These are phyloP conservation scores for Eira barbara DNA, from an alignment of 2,113 vertebrate species.

Conservation along the genomic window DNA sequence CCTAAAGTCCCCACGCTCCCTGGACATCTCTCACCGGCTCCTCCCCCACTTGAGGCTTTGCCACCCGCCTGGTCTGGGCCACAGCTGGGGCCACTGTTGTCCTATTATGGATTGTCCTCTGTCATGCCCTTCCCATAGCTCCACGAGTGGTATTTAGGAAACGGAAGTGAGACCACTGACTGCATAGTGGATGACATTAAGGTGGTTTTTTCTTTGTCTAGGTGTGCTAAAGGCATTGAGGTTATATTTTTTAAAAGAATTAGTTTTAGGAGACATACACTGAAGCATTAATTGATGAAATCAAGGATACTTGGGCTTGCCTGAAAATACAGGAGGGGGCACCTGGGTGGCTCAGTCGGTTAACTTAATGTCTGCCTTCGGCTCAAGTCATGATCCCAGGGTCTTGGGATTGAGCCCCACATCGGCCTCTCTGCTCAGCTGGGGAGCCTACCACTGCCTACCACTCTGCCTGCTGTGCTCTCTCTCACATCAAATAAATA, in stretches of 20 bases:
- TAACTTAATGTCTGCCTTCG: too few species aligned
- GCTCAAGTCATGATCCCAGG: too few species aligned
- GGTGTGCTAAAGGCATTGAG: not conserved
- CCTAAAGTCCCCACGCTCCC: too few species aligned
- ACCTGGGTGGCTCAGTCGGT: too few species aligned
- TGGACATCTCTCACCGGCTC: not conserved
- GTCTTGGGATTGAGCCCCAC: too few species aligned
- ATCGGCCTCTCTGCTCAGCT: too few species aligned
- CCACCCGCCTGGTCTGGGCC: fast-evolving
- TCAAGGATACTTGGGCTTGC: not conserved
- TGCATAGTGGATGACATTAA: not conserved
- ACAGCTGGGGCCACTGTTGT: not conserved
- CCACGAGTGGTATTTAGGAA: not conserved
- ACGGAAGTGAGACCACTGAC: not conserved
- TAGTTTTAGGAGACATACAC: not conserved
- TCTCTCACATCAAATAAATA: too few species aligned
- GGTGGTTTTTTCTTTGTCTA: not conserved
- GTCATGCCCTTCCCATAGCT: not conserved
- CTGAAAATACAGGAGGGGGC: not conserved
- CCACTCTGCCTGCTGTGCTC: too few species aligned
- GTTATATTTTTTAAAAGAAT: not conserved
- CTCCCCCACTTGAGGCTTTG: not conserved
- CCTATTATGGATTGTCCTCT: not conserved
- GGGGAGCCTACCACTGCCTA: too few species aligned
- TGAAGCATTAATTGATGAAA: not conserved